A percentile compares a stretch with the other conserved stretches of the same genome.
These are phyloP conservation scores for Hypercompe scribonia DNA, from an alignment of 2,888 invertebrate species.

Conservation along the genomic window DNA sequence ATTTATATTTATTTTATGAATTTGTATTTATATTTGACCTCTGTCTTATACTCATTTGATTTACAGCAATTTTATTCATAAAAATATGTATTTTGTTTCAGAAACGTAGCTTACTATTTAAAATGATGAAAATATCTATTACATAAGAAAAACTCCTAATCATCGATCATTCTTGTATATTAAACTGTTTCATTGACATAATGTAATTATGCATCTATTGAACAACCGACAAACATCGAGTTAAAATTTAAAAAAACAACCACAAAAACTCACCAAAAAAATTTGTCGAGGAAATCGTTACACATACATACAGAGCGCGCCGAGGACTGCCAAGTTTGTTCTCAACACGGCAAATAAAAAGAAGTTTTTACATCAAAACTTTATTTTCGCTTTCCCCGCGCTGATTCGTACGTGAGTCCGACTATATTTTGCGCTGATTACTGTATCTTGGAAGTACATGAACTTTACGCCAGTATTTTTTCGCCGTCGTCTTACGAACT, in stretches of 20 bases:
- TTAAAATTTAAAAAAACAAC: conserved; percentile 42
- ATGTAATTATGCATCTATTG: conserved; percentile 10
- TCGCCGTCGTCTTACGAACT: conserved; percentile 28
- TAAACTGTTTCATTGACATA: background rate
- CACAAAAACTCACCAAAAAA: conserved; percentile 35
- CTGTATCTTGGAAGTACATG: conserved; percentile 61
- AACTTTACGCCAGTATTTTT: conserved; percentile 46
- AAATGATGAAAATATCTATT: no score
- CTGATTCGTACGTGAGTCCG: conserved; percentile 82
- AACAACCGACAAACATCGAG: conserved; percentile 8
- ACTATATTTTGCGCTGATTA: conserved; percentile 81
- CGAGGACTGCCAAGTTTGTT: conserved; percentile 61
- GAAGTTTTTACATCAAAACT: conserved; percentile 87
- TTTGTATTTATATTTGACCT: background rate
- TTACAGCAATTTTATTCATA: no score
- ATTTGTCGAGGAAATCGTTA: conserved; percentile 52
- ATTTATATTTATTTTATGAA: no score
- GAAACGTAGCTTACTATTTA: no score
- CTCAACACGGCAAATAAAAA: conserved; percentile 79
- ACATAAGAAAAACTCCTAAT: no score
- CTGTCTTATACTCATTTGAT: no score
- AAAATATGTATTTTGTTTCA: no score
- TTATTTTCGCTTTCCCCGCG: conserved; percentile 73
- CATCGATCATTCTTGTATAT: no score
- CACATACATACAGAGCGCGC: conserved; percentile 48